Evolutionary conservation across 2,113 vertebrate genomes (phyloP), one percentile per base, ranked within the genome.

Genomic region (Indicator indicator): DNA sequence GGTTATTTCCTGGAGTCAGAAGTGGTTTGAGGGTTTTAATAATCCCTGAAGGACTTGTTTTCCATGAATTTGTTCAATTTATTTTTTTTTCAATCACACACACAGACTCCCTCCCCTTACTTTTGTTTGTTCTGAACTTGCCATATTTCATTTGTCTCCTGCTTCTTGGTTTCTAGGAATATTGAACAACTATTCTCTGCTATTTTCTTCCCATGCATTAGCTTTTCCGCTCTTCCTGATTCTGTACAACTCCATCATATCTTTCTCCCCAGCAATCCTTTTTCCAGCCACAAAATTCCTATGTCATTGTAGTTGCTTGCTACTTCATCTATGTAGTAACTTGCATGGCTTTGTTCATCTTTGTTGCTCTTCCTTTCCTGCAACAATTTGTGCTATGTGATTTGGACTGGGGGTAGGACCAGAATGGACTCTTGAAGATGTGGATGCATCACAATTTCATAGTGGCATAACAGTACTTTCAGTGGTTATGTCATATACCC

Each of bases 61-160:
- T 52, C 14, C 16, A 28, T 46, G 0, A 32, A 32, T 65, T 46
- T 46, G 7, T 62, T 67, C 3, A 9, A 17, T 28, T 9, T 27
- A 5, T 70, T 13, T 73, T 9, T 52, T 48, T 70, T 38, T 2
- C 20, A 55, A 11, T 59, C 13, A 52, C 12, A 23, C 9, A 5
- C 5, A 5, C 8, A 10, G 2, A 50, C 48, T 50, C 11, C 4
- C 8, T 8, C 7, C 4, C 4, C 11, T 55, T 58, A n/a, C 11
- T 52, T 83, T 80, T 40, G 6, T 50, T 67, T 65, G 10, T 71
- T 33, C 50, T 36, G 60, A 92, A 26, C 8, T 19, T 15, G 13
- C 33, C 33, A 9, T 48, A 13, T 77, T 82, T 81, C 32, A 40
- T 75, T 62, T 67, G 10, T 17, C 15, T 83, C 11, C 68, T 42